Evolutionary conservation across 2,888 invertebrate genomes (phyloP), one percentile per base, ranked within the genome.

Genomic region (Eupithecia subfuscata): DNA sequence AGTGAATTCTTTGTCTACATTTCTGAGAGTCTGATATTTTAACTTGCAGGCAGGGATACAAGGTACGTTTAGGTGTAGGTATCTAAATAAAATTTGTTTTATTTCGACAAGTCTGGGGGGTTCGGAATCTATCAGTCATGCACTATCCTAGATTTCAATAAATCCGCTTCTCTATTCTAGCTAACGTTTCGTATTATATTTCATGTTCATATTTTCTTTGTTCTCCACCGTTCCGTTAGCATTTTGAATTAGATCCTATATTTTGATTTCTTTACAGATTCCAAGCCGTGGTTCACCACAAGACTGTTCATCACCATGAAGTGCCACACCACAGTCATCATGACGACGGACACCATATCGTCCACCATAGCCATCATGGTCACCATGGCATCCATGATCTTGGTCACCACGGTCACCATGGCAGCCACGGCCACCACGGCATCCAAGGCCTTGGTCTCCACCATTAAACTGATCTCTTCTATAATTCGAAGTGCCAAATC

Each of bases 201-300:
- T 16, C 14, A 18, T 18, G 7, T 16, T 45, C 45, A 45, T 7
- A 18, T 43, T 16, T 45, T 16, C 14, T 45, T 45, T 4, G 5
- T 45, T 45, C 16, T 45, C 16, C 6, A 7, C n/a, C n/a, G n/a
- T n/a, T n/a, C n/a, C 45, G 6, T 52, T n/a, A 52, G 9, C 52
- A 52, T 52, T 52, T 52, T 18, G 1, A n/a, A 56, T 56, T n/a
- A 18, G 34, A 64, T 64, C 14, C 34, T 64, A 34, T 34, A 18
- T 40, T 40, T 67, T n/a, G 67, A 75, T 70, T 79, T 79, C 75
- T 63, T 86, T 83, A 63, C 86, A 92, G 92, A 82, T 92, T 92
- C 88, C 87, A 86, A 71, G 92, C 92, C 67, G 85, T 86, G 77
- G 91, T 91, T 69, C 90, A 89, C 83, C 88, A 90, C 83, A 85